Evolutionary conservation across 2,113 vertebrate species (phyloP).

Genomic region (Ondatra zibethicus): DNA sequence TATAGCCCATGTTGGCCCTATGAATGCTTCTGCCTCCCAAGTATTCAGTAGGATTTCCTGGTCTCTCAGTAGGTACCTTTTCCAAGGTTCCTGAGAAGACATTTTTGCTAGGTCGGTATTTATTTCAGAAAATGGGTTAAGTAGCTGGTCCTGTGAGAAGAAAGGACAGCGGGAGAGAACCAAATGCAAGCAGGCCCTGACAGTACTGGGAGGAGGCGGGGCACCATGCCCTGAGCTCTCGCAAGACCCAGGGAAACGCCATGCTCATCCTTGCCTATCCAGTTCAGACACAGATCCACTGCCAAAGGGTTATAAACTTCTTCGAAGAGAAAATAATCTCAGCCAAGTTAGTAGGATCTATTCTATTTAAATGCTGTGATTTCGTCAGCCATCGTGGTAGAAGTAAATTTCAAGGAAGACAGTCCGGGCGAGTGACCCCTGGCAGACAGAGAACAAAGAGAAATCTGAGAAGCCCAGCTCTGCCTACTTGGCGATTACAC

Average conservation of each 20-base stretch:
- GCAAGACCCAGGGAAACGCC: neutral
- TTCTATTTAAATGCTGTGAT: neutral
- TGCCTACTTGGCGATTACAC: neutral
- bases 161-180: neutral
- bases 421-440: neutral
- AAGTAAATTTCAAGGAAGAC: neutral
- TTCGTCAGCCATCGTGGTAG: neutral
- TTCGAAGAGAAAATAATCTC: neutral
- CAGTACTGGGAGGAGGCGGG: too few species aligned
- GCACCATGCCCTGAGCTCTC: rapidly evolving
- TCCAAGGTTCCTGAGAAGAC: neutral
- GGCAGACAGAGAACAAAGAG: neutral
- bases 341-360: neutral
- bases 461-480: neutral
- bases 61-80: neutral
- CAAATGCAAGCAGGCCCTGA: neutral
- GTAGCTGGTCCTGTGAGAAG: neutral
- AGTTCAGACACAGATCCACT: neutral
- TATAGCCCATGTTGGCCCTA: neutral
- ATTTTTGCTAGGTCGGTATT: neutral
- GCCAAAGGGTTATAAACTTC: neutral
- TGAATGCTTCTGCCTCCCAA: neutral
- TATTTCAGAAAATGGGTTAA: neutral
- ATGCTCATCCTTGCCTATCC: neutral
- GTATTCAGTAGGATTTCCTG: neutral